Evolutionary conservation across 2,888 invertebrate species (phyloP).

Genomic region (Leptopilina syphax): DNA sequence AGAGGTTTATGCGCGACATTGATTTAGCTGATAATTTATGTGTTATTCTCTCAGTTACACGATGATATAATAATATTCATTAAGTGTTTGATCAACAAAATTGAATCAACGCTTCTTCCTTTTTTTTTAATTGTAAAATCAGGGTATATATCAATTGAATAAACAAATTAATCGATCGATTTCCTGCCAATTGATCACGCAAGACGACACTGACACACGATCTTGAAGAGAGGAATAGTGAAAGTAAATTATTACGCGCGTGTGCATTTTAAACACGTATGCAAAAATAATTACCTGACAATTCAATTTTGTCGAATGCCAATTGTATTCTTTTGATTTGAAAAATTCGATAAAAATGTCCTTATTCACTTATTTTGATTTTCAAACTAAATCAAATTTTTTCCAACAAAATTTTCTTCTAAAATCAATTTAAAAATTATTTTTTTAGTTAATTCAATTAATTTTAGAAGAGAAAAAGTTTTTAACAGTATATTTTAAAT

Average conservation of each 20-base stretch:
- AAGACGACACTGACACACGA: conserved; percentile 34
- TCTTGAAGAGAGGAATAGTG: not conserved
- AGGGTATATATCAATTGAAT: conserved; percentile 4
- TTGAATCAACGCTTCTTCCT: not conserved
- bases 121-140: conserved; percentile 25
- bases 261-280: conserved; percentile 1
- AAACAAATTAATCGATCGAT: conserved; percentile 10
- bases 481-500: no score
- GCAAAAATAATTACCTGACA: not conserved
- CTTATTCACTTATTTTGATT: no score
- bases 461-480: no score
- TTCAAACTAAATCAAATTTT: no score
- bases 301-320: not conserved
- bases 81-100: conserved; percentile 14
- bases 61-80: conserved; percentile 2
- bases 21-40: conserved; percentile 9
- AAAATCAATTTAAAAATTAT: no score
- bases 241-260: conserved; percentile 13
- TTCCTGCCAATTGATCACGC: conserved; percentile 36
- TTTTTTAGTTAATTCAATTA: no score
- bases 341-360: no score
- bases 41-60: conserved; percentile 2
- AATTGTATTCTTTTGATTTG: not conserved
- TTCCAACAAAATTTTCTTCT: no score
- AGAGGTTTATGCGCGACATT: not conserved